Evolutionary conservation across 2,113 vertebrate species (phyloP), one percentile per base, ranked within the genome.

Genomic region (Hemichromis elongatus): DNA sequence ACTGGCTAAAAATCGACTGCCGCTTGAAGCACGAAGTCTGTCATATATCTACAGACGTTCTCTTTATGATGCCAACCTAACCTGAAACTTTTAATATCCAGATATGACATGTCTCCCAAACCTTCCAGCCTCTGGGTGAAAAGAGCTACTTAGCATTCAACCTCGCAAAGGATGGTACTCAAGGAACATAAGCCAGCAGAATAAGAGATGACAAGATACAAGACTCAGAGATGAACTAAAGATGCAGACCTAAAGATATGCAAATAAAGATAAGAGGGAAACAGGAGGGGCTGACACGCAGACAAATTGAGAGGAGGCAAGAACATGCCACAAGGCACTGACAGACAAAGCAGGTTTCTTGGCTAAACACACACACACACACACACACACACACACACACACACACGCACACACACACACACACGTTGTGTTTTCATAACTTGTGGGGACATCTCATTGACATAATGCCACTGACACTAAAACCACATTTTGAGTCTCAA

Each of bases 191-290:
- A 88, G 59, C 57, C 30, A 85, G 68, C 61, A 85, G 56, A 86
- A 78, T 85, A 77, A 84, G 6, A 77, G 63, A 86, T 86, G 78
- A 82, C 42, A 73, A 75, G 87, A 79, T 84, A 79, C 42, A 21
- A 42, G 61, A 59, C n/a, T 57, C 12, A 2, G 21, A 79, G 54
- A 75, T 5, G 24, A 85, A 83, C 80, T 66, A 18, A 88, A 54
- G 68, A 57, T 57, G 79, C 63, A 75, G 56, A 84, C 82, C 80
- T 87, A 79, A 57, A 66, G 86, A 82, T 81, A 87, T 82, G 82
- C 66, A 88, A 55, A 86, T 81, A 59, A 40, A 79, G 21, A 68
- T 19, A 54, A 19, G 26, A 75, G 26, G 26, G 70, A 50, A 75
- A 33, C 45, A 52, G 45, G 84, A 75, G 83, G 33, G 40, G 84